Evolutionary conservation across 2,888 invertebrate species (phyloP).

Genomic region (Pecten maximus): DNA sequence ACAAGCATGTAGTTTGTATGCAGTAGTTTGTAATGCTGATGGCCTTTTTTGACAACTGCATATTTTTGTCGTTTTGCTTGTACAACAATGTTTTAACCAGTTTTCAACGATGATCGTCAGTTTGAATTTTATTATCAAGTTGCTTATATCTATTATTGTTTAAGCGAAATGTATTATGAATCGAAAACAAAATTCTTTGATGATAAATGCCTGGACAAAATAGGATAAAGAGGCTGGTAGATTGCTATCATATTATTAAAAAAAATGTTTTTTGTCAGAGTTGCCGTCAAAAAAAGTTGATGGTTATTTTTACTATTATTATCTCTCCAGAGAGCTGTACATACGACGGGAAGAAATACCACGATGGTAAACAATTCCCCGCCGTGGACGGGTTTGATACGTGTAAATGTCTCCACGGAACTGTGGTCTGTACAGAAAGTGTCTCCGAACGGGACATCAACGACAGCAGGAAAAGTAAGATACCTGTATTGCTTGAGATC

Average conservation of each 20-base stretch:
- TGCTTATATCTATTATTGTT: too few relatives aligned
- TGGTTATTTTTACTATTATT: background rate
- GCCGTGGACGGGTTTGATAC: constrained; percentile 7
- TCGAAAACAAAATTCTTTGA: too few relatives aligned
- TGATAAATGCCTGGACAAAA: too few relatives aligned
- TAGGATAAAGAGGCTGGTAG: too few relatives aligned
- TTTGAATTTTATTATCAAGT: too few relatives aligned
- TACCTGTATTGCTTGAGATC: background rate
- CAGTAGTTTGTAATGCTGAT: too few relatives aligned
- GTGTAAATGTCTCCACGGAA: background rate
- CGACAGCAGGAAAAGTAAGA: background rate
- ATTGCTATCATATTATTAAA: too few relatives aligned
- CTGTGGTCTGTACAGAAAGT: background rate
- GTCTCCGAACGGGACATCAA: background rate
- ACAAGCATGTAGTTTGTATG: too few relatives aligned
- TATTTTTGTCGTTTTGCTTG: background rate
- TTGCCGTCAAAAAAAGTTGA: background rate
- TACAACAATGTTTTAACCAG: too few relatives aligned
- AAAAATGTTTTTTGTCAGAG: background rate
- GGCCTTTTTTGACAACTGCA: too few relatives aligned
- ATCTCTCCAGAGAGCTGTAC: background rate
- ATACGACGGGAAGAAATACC: background rate
- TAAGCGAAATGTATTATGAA: too few relatives aligned
- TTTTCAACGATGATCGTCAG: too few relatives aligned
- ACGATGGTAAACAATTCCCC: background rate